Evolutionary conservation across 2,888 invertebrate genomes (phyloP).

Genomic region (Erynnis tages): DNA sequence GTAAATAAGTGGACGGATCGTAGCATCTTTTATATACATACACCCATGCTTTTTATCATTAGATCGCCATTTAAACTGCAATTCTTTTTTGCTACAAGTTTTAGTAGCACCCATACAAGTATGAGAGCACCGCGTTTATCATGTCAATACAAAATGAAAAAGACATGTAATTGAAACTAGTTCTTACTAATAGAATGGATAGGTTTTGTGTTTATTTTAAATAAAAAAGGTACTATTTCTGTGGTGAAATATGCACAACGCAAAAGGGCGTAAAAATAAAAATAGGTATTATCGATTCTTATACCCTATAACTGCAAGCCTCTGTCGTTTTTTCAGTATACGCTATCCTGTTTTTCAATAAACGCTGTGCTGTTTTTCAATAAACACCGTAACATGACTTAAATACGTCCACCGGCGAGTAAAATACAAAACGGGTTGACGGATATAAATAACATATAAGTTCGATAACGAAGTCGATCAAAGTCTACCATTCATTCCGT

Average conservation of each 20-base stretch:
- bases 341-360: conserved; percentile 22
- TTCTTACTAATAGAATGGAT: conserved; percentile 13
- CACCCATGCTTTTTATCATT: conserved; percentile 20
- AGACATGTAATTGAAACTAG: conserved; percentile 17
- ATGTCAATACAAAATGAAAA: conserved; percentile 10
- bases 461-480: conserved; percentile 64
- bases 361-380: conserved; percentile 22
- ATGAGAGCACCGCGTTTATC: conserved; percentile 9
- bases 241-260: neutral
- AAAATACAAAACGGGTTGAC: conserved; percentile 28
- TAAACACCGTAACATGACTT: conserved; percentile 25
- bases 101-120: conserved; percentile 9
- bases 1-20: conserved; percentile 19
- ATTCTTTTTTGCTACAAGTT: conserved; percentile 22
- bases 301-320: conserved; percentile 8
- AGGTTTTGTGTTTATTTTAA: conserved; percentile 9
- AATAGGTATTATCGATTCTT: conserved; percentile 16
- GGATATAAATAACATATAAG: conserved; percentile 50
- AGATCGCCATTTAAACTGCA: conserved; percentile 24
- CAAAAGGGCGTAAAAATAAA: conserved; percentile 7
- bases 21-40: conserved; percentile 1
- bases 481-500: conserved; percentile 55
- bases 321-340: no score
- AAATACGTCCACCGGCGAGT: conserved; percentile 22
- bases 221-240: conserved; percentile 4